Percentiles rank a stretch among this genome's conserved stretches.
These are phyloP conservation scores for Congeria kusceri DNA, from an alignment of 2,888 invertebrate genomes.

Conservation along the genomic window DNA sequence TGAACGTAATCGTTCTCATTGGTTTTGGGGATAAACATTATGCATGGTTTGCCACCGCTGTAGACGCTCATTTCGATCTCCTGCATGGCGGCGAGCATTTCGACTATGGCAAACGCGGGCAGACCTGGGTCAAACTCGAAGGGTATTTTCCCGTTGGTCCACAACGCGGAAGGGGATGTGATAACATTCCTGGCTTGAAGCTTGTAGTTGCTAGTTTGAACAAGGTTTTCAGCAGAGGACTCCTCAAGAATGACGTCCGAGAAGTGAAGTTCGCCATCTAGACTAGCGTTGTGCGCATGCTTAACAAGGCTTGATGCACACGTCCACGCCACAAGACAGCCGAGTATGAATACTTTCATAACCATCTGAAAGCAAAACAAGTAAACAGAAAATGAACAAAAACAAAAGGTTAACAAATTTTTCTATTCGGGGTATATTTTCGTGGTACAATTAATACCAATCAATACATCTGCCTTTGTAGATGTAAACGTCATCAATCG, in stretches of 20 bases:
- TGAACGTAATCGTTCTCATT: conserved; percentile 58
- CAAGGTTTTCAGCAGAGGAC: too few species aligned
- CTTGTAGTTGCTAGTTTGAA: too few species aligned
- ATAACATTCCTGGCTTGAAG: conserved; percentile 33
- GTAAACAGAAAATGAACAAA: too few species aligned
- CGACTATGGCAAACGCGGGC: conserved; percentile 54
- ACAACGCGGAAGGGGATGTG: conserved; percentile 17
- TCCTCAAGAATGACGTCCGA: too few species aligned
- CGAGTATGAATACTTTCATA: too few species aligned
- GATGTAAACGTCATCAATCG: conserved; percentile 64
- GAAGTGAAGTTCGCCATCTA: too few species aligned
- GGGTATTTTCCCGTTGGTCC: conserved; percentile 38
- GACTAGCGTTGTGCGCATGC: too few species aligned
- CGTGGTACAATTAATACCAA: conserved; percentile 32
- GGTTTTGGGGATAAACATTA: conserved; percentile 51
- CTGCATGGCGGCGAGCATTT: conserved; percentile 64
- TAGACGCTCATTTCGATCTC: conserved; percentile 61
- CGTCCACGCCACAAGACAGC: too few species aligned
- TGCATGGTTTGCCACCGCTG: conserved; percentile 41
- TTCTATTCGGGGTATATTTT: neutral
- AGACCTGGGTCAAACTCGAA: conserved; percentile 43
- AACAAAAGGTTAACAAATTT: neutral
- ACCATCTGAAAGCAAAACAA: conserved; percentile 4
- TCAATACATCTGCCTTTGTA: conserved; percentile 63
- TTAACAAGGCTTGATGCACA: too few species aligned